Base-by-base conservation (phyloP, 2,113 vertebrate genomes). In the Opisthocomus hoazin region DNA sequence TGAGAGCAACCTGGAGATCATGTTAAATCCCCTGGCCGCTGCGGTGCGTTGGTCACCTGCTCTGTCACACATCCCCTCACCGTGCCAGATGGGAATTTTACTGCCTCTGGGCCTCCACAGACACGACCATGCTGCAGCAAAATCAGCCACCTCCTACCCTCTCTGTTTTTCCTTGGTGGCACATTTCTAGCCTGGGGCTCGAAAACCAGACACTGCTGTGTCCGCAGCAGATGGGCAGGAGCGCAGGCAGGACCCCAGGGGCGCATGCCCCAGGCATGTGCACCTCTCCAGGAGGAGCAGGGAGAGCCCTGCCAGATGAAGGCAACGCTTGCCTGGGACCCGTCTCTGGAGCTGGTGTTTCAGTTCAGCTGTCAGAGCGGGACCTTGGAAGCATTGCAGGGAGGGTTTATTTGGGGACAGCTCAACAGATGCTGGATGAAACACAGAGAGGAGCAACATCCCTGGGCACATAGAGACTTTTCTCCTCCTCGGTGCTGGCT, bases 251-350 rank as follows among this genome's bases (percentile, higher is more conserved):
- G 48, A 74, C 32, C 32, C 50, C 39, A 20, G 50, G 24, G 32
- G 2, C 6, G 1, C 24, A 37, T 4, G 6, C 34, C 37, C 37
- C 34, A 21, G 23, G 45, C 30, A 39, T 2, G 3, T 1, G 22
- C 3, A 4, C 10, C 24, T 32, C n/a, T 24, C 39, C 1, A 2
- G 34, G 30, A 64, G 22, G 39, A 51, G 22, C 21, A 43, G 30
- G 34, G 29, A 63, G 20, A 78, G 21, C 36, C 23, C 19, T 19
- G 6, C 1, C 30, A 43, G 45, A 15, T 8, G 9, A 50, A 78
- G 88, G 69, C 54, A 50, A 32, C 0, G 1, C 56, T 36, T 45
- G 43, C 76, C 48, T 46, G 53, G 53, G 48, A 30, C 68, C 22
- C 13, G 0, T 45, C 82, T 85, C 69, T 3, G 4, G 51, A 83